A percentile compares a stretch with the other conserved stretches of the same genome.
Evolutionary conservation across 1,140 invertebrate genomes (phyloP).

Genomic region (Penaeus japonicus): DNA sequence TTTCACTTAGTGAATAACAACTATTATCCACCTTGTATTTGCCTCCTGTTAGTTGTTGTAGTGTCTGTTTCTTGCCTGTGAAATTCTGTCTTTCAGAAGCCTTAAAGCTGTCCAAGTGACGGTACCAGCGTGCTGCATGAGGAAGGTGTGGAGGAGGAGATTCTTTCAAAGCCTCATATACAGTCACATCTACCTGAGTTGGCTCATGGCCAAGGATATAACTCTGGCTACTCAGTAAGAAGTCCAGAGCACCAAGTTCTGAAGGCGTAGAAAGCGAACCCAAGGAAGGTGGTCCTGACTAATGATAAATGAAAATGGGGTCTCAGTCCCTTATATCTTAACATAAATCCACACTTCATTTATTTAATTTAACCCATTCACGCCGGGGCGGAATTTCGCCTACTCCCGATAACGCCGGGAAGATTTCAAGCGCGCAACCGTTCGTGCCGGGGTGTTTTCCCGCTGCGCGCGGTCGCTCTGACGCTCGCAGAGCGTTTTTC

Average conservation of each 20-base stretch:
- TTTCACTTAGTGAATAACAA: neutral
- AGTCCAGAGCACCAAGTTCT: conserved; percentile 34
- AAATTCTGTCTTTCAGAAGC: conserved; percentile 20
- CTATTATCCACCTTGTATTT: conserved; percentile 21
- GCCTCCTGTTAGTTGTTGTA: conserved; percentile 31
- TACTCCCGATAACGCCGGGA: too few species aligned
- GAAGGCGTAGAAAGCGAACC: conserved; percentile 28
- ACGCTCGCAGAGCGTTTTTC: too few species aligned
- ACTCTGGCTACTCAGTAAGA: conserved; percentile 28
- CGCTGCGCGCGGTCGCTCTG: too few species aligned
- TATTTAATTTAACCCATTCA: too few species aligned
- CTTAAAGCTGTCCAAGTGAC: conserved; percentile 27
- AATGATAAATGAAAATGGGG: neutral
- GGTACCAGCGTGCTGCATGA: conserved; percentile 46
- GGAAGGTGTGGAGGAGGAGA: conserved; percentile 6
- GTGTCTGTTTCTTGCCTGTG: conserved; percentile 4
- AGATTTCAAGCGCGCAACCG: too few species aligned
- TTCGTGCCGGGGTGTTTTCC: too few species aligned
- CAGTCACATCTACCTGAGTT: conserved; percentile 33
- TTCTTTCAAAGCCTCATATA: neutral
- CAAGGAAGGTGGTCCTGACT: conserved; percentile 24
- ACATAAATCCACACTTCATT: neutral
- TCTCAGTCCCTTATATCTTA: neutral
- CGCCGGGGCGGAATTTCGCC: too few species aligned
- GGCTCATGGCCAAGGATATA: conserved; percentile 22